phyloP scores from a whole-genome alignment of 2,113 vertebrate genomes.

The Saccopteryx bilineata region DNA sequence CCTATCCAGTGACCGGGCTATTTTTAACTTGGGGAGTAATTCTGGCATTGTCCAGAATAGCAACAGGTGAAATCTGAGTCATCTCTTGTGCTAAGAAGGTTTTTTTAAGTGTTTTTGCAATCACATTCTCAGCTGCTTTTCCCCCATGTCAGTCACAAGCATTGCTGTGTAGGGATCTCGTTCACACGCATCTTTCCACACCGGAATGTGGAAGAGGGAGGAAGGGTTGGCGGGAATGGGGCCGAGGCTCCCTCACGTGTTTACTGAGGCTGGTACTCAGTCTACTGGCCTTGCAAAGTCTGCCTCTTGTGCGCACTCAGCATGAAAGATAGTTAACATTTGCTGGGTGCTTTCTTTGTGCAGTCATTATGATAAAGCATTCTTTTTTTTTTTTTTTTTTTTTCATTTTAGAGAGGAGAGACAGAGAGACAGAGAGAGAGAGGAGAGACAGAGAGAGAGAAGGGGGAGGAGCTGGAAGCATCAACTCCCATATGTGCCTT shows the following conservation, averaged over 20 bases:
- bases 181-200: background rate
- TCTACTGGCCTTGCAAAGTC: background rate
- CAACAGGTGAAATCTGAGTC: background rate
- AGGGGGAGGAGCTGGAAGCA: too few species aligned
- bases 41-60: background rate
- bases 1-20: background rate
- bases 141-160: background rate
- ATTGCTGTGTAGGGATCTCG: background rate
- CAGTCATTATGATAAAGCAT: background rate
- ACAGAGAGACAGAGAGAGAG: too few species aligned
- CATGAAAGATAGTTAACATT: background rate
- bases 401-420: too few species aligned
- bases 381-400: too few species aligned
- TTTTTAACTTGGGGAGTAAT: background rate
- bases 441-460: too few species aligned
- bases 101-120: background rate
- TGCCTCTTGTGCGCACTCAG: background rate
- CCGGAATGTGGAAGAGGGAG: background rate
- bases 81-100: background rate
- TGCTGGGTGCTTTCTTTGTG: background rate
- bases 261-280: background rate
- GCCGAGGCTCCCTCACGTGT: background rate
- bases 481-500: too few species aligned
- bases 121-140: background rate
- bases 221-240: background rate